A percentile compares a stretch with the other conserved stretches of the same genome.
These are phyloP conservation scores for Lanistes nyassanus DNA, from an alignment of 1,140 invertebrate species.

Conservation along the genomic window DNA sequence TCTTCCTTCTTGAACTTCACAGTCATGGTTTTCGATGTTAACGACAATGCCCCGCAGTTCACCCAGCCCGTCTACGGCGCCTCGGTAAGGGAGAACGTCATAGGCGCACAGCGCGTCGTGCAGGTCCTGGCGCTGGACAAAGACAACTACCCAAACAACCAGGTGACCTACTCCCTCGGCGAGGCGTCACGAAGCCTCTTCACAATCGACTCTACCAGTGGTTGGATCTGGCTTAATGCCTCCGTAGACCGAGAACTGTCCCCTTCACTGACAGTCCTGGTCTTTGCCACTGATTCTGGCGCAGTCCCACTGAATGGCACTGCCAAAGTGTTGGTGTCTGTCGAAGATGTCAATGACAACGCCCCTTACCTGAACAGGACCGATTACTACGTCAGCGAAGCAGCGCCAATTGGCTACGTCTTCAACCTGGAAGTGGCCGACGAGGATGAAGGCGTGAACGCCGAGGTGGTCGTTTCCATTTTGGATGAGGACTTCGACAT, in stretches of 20 bases:
- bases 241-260: constrained; percentile 40
- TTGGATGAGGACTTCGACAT: constrained; percentile 78
- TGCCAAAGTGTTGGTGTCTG: constrained; percentile 83
- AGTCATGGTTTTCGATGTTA: constrained; percentile 42
- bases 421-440: constrained; percentile 31
- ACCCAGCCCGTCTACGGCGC: constrained; percentile 32
- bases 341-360: constrained; percentile 66
- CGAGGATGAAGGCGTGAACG: constrained; percentile 37
- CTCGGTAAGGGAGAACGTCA: constrained; percentile 36
- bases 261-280: constrained; percentile 43
- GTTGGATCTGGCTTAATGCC: constrained; percentile 30
- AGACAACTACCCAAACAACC: constrained; percentile 38
- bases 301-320: constrained; percentile 58
- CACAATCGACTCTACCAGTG: constrained; percentile 36
- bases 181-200: constrained; percentile 33
- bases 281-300: constrained; percentile 69
- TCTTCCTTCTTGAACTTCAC: constrained; percentile 47
- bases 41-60: constrained; percentile 50
- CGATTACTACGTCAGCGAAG: constrained; percentile 40
- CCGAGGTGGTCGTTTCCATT: constrained; percentile 68
- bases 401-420: constrained; percentile 28
- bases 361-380: constrained; percentile 39
- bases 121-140: constrained; percentile 37
- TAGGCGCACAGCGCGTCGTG: constrained; percentile 23
- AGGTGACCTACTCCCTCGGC: constrained; percentile 38